A percentile compares a stretch with the other conserved stretches of the same genome.
phyloP scores from a whole-genome alignment of 2,113 vertebrate genomes.

The Mobula hypostoma region DNA sequence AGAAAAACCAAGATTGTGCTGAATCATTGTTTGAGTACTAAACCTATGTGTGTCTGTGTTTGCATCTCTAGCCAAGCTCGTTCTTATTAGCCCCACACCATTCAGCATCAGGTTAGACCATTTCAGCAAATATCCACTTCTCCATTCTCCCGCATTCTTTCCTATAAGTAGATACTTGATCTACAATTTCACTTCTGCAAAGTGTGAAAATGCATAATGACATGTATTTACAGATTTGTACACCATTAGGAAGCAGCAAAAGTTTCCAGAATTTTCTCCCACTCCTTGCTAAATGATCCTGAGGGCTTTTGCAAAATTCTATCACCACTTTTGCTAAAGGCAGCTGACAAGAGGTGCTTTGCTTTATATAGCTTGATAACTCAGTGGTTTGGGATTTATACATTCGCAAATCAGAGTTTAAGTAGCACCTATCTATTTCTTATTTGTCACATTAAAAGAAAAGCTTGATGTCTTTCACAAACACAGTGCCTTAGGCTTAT shows the following conservation, averaged over 20 bases:
- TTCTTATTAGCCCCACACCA: no score
- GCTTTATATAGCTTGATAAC: not conserved
- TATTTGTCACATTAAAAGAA: not conserved
- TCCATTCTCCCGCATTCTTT: no score
- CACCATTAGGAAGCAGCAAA: not conserved
- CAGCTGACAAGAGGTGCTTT: not conserved
- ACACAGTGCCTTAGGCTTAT: not conserved
- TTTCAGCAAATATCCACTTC: no score
- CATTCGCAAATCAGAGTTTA: not conserved
- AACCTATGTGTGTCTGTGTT: no score
- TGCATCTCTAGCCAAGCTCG: no score
- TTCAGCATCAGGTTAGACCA: no score
- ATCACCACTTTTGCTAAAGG: not conserved
- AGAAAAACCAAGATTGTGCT: no score
- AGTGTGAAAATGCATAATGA: no score
- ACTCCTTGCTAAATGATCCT: not conserved
- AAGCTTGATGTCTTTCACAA: not conserved
- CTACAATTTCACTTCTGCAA: no score
- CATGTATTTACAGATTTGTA: not conserved
- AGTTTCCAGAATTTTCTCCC: not conserved
- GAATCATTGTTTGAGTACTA: no score
- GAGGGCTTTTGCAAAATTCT: not conserved
- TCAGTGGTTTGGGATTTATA: not conserved
- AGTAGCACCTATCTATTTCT: not conserved
- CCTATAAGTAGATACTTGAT: no score